Conservation (phyloP, 2,113 vertebrate genomes). For the Benitochromis conjunctus region DNA sequence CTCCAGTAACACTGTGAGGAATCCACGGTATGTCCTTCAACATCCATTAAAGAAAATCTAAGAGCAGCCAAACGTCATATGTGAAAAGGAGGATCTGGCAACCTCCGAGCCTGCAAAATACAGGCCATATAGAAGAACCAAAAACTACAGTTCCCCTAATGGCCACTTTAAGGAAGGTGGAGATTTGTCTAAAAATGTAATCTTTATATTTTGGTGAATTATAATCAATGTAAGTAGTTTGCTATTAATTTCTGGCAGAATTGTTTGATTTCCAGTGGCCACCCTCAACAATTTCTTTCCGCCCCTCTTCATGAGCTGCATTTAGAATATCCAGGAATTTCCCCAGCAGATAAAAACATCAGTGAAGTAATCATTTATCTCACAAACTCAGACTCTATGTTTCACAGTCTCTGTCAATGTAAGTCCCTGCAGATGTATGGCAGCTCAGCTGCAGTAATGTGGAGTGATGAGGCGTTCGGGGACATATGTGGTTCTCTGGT, state of each 20-base stretch:
- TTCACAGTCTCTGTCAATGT: neutral
- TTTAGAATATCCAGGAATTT: neutral
- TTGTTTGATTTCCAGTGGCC: neutral
- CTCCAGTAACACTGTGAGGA: neutral
- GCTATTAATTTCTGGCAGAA: neutral
- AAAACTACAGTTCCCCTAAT: neutral
- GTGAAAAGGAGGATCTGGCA: neutral
- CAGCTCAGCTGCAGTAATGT: neutral
- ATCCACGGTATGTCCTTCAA: neutral
- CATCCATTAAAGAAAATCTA: neutral
- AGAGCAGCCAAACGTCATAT: neutral
- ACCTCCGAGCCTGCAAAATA: neutral
- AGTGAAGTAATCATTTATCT: fast-evolving
- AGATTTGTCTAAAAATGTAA: neutral
- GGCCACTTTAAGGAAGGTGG: neutral
- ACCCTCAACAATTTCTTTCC: neutral
- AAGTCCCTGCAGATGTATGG: neutral
- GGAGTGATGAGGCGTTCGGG: neutral
- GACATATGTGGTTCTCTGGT: conserved; percentile 24
- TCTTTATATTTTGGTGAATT: neutral
- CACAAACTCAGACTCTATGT: fast-evolving
- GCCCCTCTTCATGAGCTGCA: no score
- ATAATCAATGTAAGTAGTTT: fast-evolving
- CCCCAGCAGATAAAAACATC: neutral
- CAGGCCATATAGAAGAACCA: neutral